Percentiles rank a stretch among this genome's conserved stretches.
Conservation (phyloP, 1,140 invertebrate genomes). For the Diabrotica virgifera region DNA sequence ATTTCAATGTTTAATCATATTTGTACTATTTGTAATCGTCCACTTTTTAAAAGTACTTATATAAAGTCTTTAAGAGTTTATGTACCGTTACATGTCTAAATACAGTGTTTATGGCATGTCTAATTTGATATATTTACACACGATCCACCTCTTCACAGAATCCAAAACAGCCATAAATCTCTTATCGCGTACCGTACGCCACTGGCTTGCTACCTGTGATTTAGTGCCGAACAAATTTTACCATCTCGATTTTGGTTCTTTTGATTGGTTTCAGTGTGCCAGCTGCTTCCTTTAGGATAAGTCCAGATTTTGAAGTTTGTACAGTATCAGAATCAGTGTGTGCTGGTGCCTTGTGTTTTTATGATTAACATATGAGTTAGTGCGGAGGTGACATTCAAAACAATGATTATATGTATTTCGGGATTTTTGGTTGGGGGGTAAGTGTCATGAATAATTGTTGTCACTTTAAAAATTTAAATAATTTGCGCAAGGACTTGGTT, state of each 20-base stretch:
- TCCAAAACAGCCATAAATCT: neutral
- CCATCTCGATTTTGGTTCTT: conserved; percentile 38
- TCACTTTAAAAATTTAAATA: no score
- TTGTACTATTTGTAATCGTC: no score
- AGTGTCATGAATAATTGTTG: conserved; percentile 12
- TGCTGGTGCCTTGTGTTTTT: conserved; percentile 14
- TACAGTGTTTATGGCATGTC: no score
- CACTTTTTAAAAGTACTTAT: no score
- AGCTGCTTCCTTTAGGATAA: conserved; percentile 38
- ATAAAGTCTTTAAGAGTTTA: no score
- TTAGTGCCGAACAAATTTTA: conserved; percentile 36
- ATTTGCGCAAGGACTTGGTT: no score
- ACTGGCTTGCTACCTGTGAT: conserved; percentile 40
- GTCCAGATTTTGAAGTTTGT: conserved; percentile 21
- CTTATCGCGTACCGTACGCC: conserved; percentile 18
- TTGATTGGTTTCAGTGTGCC: conserved; percentile 31
- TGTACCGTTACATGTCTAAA: no score
- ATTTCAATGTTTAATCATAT: no score
- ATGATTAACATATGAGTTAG: conserved; percentile 20
- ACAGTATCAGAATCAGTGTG: conserved; percentile 10
- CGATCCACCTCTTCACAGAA: no score
- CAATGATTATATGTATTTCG: conserved; percentile 64
- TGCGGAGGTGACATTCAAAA: conserved; percentile 6
- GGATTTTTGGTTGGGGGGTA: conserved; percentile 64
- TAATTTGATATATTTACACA: no score